These are phyloP conservation scores for Esperia sulphurella DNA, from an alignment of 2,888 invertebrate genomes.

Conservation along the genomic window DNA sequence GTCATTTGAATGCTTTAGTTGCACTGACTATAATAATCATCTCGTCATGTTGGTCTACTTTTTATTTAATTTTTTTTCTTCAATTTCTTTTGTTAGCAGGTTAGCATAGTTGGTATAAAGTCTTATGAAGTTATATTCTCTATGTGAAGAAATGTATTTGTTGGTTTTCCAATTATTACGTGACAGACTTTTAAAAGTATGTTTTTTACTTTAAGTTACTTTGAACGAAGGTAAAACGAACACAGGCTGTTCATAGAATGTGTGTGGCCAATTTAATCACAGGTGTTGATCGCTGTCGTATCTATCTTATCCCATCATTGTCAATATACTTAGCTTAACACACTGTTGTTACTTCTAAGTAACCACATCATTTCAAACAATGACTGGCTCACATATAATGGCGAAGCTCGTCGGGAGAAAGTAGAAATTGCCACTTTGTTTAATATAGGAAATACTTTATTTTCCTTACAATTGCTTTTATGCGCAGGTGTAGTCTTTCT, in stretches of 20 bases:
- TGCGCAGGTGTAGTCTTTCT: too few relatives aligned
- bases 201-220: too few relatives aligned
- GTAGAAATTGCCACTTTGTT: conserved; percentile 24
- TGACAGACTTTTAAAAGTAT: too few relatives aligned
- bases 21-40: too few relatives aligned
- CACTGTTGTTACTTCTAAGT: conserved; percentile 5
- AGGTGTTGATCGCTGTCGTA: background rate
- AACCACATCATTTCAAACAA: conserved; percentile 41
- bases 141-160: too few relatives aligned
- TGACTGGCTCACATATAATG: conserved; percentile 23
- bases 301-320: background rate
- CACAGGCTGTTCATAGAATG: background rate
- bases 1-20: too few relatives aligned
- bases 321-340: background rate
- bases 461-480: conserved; percentile 6
- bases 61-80: too few relatives aligned
- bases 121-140: too few relatives aligned
- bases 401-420: conserved; percentile 20
- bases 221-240: background rate
- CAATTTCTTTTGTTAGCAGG: too few relatives aligned
- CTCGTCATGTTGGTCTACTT: too few relatives aligned
- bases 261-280: background rate
- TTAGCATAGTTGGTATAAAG: too few relatives aligned
- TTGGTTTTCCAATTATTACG: too few relatives aligned
- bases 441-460: conserved; percentile 19